Base-by-base conservation (phyloP, 2,888 invertebrate genomes). In the Omphaloscelis lunosa region DNA sequence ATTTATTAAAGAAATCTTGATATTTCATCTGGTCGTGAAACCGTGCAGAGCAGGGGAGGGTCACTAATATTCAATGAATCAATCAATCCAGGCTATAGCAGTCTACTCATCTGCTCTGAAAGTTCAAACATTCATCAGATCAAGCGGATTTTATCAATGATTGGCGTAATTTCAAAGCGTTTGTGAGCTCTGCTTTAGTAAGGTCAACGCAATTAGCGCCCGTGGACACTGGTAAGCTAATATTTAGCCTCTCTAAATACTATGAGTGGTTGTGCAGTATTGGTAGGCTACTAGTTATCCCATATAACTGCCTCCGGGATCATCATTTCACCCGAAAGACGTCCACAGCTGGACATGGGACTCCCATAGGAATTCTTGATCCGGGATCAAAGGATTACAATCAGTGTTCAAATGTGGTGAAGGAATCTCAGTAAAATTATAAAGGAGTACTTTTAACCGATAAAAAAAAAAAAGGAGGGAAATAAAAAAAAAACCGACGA, bases 101-200 rank as follows among this genome's bases (percentile, higher is more conserved):
- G 15, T 58, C n/a, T 51, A 12, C 48, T 51, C 15, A 59, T 65
- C 63, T 39, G 34, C 27, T 15, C 20, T 51, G 29, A 68, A 76
- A 61, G 53, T 79, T 65, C 79, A 70, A 80, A 80, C 80, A 67
- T 67, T 79, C 66, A 83, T 80, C 34, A 66, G 48, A 61, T 34
- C 39, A 20, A 67, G 27, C 66, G 56, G 39, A 78, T 59, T 65
- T 83, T 59, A 61, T 79, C 70, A 81, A 72, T 79, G 84, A 79
- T 62, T 84, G 72, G 61, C 59, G 71, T 83, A 51, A 79, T 83
- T 80, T 70, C 67, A 56, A 81, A 81, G 84, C 80, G 45, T 68
- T 72, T 63, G 72, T 15, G 58, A 58, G 65, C 29, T 12, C 34
- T 72, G 81, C 68, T 84, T 56, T 56, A 58, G 84, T 72, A 20